These are phyloP conservation scores for Tipula lateralis DNA, from an alignment of 2,888 invertebrate species.

Conservation along the genomic window DNA sequence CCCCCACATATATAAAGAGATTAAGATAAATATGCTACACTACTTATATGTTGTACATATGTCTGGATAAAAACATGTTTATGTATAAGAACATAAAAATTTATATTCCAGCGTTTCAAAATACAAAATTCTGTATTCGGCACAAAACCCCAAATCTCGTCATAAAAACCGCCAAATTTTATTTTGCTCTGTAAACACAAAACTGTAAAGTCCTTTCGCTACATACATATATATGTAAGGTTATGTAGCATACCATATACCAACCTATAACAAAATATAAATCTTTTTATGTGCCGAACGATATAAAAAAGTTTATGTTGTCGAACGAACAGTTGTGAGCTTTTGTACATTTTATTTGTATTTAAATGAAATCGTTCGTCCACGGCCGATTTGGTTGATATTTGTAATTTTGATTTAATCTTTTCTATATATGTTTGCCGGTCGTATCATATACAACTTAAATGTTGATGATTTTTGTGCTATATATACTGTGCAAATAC, in stretches of 20 bases:
- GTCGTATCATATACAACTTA: background rate
- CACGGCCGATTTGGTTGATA: background rate
- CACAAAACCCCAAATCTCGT: background rate
- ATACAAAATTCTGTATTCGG: background rate
- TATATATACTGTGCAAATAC: background rate
- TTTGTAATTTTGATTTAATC: background rate
- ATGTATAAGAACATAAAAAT: background rate
- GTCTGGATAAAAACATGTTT: background rate
- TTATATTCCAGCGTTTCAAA: background rate
- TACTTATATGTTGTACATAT: background rate
- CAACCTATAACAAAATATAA: background rate
- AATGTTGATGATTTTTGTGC: background rate
- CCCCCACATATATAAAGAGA: background rate
- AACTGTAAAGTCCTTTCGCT: background rate
- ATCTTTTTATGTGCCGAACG: background rate
- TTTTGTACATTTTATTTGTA: background rate
- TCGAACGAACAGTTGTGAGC: background rate
- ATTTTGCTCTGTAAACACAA: background rate
- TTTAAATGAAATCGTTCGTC: background rate
- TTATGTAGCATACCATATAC: background rate
- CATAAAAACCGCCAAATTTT: background rate
- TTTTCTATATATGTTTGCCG: background rate
- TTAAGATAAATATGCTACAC: background rate
- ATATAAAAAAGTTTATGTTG: background rate
- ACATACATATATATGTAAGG: background rate